phyloP scores from a whole-genome alignment of 2,888 invertebrate species.

The Phlogophora meticulosa region DNA sequence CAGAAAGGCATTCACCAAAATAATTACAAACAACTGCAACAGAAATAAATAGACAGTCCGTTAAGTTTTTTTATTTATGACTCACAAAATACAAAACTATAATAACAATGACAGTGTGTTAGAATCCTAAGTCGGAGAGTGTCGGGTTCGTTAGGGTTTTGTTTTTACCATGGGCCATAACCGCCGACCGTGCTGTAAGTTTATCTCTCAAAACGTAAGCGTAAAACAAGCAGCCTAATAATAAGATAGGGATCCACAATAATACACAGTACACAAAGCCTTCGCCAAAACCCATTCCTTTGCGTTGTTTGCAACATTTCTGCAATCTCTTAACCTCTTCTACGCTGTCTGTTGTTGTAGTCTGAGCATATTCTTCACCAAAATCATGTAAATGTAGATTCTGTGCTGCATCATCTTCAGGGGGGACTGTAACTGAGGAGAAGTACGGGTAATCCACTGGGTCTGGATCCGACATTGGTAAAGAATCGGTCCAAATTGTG shows the following conservation, averaged over 20 bases:
- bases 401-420: neutral
- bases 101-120: conserved; percentile 47
- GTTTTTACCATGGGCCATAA: too few relatives aligned
- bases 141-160: conserved; percentile 50
- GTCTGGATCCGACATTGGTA: neutral
- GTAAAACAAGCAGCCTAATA: conserved; percentile 75
- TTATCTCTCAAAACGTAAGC: conserved; percentile 71
- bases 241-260: conserved; percentile 77
- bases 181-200: conserved; percentile 8
- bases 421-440: conserved; percentile 8
- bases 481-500: neutral
- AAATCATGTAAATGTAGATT: neutral
- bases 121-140: conserved; percentile 82
- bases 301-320: conserved; percentile 41
- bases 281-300: conserved; percentile 73
- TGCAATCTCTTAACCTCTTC: conserved; percentile 11
- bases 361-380: conserved; percentile 4
- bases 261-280: conserved; percentile 77
- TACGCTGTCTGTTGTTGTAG: neutral
- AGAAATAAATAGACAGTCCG: conserved; percentile 14
- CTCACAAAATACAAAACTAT: conserved; percentile 17
- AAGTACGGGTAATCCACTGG: conserved; percentile 8
- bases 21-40: neutral
- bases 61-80: conserved; percentile 37
- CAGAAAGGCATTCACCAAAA: neutral